Evolutionary conservation across 2,113 vertebrate species (phyloP).

Genomic region (Tenebrosternarchus preto): DNA sequence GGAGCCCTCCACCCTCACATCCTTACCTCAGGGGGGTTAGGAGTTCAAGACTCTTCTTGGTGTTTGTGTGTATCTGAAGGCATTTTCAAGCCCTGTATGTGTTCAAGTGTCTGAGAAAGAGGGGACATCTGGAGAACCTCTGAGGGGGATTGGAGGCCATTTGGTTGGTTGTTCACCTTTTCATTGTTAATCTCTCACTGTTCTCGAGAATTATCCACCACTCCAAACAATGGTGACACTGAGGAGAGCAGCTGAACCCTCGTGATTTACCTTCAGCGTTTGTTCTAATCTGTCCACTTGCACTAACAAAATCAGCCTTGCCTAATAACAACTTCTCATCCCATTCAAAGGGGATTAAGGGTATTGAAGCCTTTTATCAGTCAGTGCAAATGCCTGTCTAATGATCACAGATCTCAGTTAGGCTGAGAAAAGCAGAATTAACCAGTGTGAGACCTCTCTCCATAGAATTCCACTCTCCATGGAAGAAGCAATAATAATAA

Average conservation of each 20-base stretch:
- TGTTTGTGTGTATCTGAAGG: too few species aligned
- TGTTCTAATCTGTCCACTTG: conserved; percentile 36
- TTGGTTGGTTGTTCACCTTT: conserved; percentile 20
- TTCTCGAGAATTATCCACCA: conserved; percentile 13
- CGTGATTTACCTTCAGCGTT: conserved; percentile 15
- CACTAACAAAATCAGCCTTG: conserved; percentile 9
- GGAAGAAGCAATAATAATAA: not conserved
- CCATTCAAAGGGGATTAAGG: conserved; percentile 13
- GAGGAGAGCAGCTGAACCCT: too few species aligned
- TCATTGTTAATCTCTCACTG: conserved; percentile 15
- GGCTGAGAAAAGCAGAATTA: not conserved
- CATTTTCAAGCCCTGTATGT: too few species aligned
- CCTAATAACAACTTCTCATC: conserved; percentile 9
- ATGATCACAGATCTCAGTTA: not conserved
- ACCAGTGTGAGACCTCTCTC: not conserved
- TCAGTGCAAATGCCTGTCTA: not conserved
- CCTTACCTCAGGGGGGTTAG: too few species aligned
- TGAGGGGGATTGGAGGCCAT: too few species aligned
- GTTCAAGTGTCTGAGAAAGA: too few species aligned
- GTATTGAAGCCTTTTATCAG: conserved; percentile 17
- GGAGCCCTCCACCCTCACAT: too few species aligned
- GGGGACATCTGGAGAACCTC: too few species aligned
- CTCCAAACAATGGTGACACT: too few species aligned
- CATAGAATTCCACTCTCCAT: not conserved
- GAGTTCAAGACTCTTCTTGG: too few species aligned